Evolutionary conservation across 2,113 vertebrate genomes (phyloP).

Genomic region (Dicaeum eximium): DNA sequence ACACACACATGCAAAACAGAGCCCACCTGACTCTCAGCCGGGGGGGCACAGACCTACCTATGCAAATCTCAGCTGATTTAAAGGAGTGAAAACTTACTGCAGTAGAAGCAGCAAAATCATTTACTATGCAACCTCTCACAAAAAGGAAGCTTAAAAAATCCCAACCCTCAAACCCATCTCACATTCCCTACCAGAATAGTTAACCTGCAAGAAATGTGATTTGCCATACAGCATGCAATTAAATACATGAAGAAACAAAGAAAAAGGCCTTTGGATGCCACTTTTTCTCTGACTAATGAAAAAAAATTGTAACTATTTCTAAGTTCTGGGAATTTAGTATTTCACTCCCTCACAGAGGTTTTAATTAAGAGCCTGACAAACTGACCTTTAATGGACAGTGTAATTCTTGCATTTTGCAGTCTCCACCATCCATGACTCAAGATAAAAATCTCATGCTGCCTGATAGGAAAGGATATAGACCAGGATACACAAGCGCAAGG

Average conservation of each 20-base stretch:
- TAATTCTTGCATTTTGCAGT: background rate
- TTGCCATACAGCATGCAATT: background rate
- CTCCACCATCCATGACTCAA: background rate
- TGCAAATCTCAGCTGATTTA: background rate
- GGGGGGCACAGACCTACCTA: background rate
- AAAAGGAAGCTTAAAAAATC: background rate
- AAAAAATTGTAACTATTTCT: background rate
- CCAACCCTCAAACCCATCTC: background rate
- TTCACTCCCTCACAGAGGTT: background rate
- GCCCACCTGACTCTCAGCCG: background rate
- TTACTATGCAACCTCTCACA: background rate
- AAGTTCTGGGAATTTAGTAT: background rate
- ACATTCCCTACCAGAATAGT: background rate
- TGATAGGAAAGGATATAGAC: background rate
- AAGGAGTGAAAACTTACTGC: background rate
- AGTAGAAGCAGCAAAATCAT: background rate
- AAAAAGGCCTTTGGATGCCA: background rate
- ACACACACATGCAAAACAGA: background rate
- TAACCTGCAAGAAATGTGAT: background rate
- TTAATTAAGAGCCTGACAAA: background rate
- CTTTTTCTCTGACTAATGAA: background rate
- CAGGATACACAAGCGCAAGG: background rate
- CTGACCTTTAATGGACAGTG: background rate
- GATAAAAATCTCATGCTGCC: background rate
- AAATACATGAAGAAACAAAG: background rate